Evolutionary conservation across 2,888 invertebrate genomes (phyloP), one percentile per base, ranked within the genome.

Genomic region (Flexamia atlantica): DNA sequence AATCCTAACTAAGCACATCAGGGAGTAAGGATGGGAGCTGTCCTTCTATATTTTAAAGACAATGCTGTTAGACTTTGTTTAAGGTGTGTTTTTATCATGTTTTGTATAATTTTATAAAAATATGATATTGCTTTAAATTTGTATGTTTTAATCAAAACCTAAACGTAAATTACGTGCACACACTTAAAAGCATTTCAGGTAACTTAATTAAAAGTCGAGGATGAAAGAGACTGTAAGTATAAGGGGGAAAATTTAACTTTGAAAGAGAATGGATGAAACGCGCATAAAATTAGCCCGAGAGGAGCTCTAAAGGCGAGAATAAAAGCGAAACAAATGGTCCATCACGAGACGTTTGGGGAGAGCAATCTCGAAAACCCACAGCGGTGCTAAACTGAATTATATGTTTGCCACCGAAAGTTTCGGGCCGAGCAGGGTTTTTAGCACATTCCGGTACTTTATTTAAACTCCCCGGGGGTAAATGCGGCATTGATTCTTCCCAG

Each of bases 401-500:
- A 70, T 70, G 70, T 70, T 70, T 70, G 70, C 70, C 70, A 40
- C 40, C 70, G 70, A 70, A 70, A 70, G 20, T 70, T 70, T 40
- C 40, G 40, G 70, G 70, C 40, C 70, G 70, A 36, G 68, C 68
- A n/a, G 40, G 40, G 70, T 70, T 70, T 70, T 70, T 70, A 70
- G 70, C 40, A 70, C 70, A 70, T 70, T 70, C 70, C 70, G 70
- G 2, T 40, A 70, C 70, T 70, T 70, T 70, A 70, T 70, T 70
- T 70, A 70, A 64, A 70, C 70, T 70, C 68, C 40, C 70, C 36
- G 40, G 70, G 70, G 70, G 70, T 40, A 70, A 70, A 70, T 70
- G 70, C 70, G 70, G 70, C 70, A 70, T 70, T 70, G 70, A 70
- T 70, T 70, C 70, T 70, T 70, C 40, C 70, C 70, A 70, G 70